Evolutionary conservation across 1,140 invertebrate genomes (phyloP).

Genomic region (Oscheius sp.): DNA sequence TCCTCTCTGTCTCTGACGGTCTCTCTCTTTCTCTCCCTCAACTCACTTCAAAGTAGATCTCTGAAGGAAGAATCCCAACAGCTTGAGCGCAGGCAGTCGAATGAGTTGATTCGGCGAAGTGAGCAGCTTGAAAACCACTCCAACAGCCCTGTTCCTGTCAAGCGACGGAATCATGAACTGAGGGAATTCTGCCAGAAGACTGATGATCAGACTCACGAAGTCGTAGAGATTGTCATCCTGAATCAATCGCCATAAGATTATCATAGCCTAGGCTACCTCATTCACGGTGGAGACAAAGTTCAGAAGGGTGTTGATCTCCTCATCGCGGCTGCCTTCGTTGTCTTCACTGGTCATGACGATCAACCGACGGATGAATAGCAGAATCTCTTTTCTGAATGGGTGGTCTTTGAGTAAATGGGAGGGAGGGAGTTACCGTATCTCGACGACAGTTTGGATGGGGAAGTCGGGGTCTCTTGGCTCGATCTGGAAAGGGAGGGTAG

Average conservation of each 20-base stretch:
- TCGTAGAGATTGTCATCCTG: slow-evolving; percentile 95
- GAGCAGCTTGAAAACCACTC: slow-evolving; percentile 90
- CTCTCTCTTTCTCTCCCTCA: too few species aligned
- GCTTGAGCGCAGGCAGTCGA: slow-evolving; percentile 86
- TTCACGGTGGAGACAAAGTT: slow-evolving; percentile 96
- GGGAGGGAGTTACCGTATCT: too few species aligned
- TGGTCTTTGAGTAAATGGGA: too few species aligned
- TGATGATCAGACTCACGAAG: slow-evolving; percentile 92
- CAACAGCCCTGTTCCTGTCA: slow-evolving; percentile 90
- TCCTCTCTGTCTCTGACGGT: background rate
- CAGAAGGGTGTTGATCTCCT: slow-evolving; percentile 94
- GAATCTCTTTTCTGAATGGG: slow-evolving; percentile 46
- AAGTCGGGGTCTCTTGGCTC: background rate
- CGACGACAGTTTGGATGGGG: slow-evolving; percentile 36
- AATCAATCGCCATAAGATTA: slow-evolving; percentile 61
- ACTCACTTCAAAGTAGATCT: slow-evolving; percentile 88
- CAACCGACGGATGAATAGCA: slow-evolving; percentile 43
- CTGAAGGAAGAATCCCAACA: slow-evolving; percentile 88
- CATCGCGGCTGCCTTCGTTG: slow-evolving; percentile 73
- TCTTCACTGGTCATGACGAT: slow-evolving; percentile 39
- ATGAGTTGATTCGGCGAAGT: slow-evolving; percentile 91
- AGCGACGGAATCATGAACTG: slow-evolving; percentile 86
- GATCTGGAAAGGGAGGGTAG: background rate
- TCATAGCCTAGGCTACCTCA: slow-evolving; percentile 69
- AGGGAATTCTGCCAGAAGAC: slow-evolving; percentile 94